A percentile compares a stretch with the other conserved stretches of the same genome.
phyloP scores from a whole-genome alignment of 2,888 invertebrate species.

The Dasypolia templi region DNA sequence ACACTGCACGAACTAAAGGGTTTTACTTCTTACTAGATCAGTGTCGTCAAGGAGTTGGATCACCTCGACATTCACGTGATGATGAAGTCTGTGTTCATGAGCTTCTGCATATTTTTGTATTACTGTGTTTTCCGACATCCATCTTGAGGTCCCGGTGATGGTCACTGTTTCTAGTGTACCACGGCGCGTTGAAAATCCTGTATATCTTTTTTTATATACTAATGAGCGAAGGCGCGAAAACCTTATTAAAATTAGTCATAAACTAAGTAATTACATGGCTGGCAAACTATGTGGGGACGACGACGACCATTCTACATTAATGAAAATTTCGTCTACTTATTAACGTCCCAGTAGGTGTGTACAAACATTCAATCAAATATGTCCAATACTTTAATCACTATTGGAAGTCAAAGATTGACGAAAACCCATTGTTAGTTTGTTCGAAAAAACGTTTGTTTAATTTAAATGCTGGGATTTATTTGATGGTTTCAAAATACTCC shows the following conservation, averaged over 20 bases:
- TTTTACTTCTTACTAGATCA: no score
- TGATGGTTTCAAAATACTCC: not conserved
- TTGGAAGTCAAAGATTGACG: not conserved
- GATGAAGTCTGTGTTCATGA: no score
- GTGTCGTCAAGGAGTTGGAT: no score
- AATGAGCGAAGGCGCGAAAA: not conserved
- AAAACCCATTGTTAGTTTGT: not conserved
- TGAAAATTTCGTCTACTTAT: not conserved
- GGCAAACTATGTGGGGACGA: not conserved
- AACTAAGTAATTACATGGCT: no score
- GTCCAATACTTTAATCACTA: not conserved
- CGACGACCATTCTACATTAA: not conserved
- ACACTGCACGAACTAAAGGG: no score
- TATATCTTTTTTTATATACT: no score
- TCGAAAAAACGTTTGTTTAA: not conserved
- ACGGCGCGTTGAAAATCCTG: no score
- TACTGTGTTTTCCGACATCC: no score
- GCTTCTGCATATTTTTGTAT: no score
- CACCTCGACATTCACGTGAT: no score
- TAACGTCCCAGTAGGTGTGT: not conserved
- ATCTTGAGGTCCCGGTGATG: no score
- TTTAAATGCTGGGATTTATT: accelerated
- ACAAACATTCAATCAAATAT: not conserved
- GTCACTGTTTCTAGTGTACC: no score
- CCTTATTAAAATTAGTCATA: not conserved